Percentiles rank a stretch among this genome's conserved stretches.
These are phyloP conservation scores for Andrena chrysosceles DNA, from an alignment of 2,888 invertebrate genomes.

Conservation along the genomic window DNA sequence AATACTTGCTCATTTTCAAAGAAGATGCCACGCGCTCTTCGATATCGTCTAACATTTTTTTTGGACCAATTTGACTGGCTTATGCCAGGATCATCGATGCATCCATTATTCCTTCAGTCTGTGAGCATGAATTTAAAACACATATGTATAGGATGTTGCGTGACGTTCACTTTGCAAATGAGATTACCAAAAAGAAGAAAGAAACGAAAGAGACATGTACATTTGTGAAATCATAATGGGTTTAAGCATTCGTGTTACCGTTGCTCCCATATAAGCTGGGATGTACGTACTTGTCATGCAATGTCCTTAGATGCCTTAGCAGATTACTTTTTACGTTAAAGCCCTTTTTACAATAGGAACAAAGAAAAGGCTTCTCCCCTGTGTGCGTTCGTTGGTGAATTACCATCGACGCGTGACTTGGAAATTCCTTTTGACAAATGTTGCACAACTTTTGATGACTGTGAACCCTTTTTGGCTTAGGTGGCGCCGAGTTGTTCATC, in stretches of 20 bases:
- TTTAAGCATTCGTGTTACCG: constrained; percentile 82
- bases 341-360: constrained; percentile 91
- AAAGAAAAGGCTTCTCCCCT: constrained; percentile 91
- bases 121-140: constrained; percentile 54
- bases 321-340: constrained; percentile 93
- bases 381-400: constrained; percentile 92
- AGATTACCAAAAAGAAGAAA: constrained; percentile 51
- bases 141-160: constrained; percentile 51
- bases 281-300: constrained; percentile 89
- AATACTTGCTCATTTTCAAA: constrained; percentile 49
- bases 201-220: constrained; percentile 41
- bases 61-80: constrained; percentile 58
- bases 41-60: constrained; percentile 32
- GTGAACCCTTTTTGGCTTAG: constrained; percentile 85
- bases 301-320: constrained; percentile 90
- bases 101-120: constrained; percentile 61
- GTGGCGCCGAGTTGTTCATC: constrained; percentile 90
- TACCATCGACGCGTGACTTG: constrained; percentile 92
- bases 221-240: constrained; percentile 38
- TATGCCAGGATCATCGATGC: constrained; percentile 42
- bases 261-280: constrained; percentile 84
- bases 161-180: constrained; percentile 58
- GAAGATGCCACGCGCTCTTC: constrained; percentile 51
- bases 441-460: constrained; percentile 86
- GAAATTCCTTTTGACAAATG: constrained; percentile 91